Evolutionary conservation across 1,140 invertebrate genomes (phyloP).

Genomic region (Anthonomus grandis): DNA sequence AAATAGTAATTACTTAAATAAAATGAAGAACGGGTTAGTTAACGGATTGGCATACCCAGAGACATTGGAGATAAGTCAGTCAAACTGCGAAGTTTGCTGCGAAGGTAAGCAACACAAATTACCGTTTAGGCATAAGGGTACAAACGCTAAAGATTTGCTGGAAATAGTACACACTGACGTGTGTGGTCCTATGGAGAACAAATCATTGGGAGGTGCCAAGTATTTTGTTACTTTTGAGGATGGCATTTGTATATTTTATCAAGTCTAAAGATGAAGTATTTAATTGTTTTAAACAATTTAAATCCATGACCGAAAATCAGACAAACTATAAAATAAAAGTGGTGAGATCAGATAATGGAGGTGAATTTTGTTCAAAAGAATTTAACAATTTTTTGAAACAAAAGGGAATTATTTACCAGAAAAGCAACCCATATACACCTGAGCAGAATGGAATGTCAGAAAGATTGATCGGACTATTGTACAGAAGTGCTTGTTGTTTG

Average conservation of each 20-base stretch:
- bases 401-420: conserved; percentile 33
- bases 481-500: conserved; percentile 44
- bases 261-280: conserved; percentile 40
- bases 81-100: conserved; percentile 38
- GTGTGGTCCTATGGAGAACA: conserved; percentile 42
- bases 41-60: conserved; percentile 25
- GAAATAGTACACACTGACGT: conserved; percentile 43
- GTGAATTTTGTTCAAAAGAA: conserved; percentile 35
- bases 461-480: conserved; percentile 46
- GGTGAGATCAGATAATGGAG: conserved; percentile 27
- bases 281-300: conserved; percentile 36
- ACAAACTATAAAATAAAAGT: conserved; percentile 47
- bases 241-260: conserved; percentile 44
- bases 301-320: conserved; percentile 35
- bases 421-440: conserved; percentile 42
- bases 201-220: conserved; percentile 37
- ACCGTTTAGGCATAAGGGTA: conserved; percentile 32
- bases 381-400: conserved; percentile 36
- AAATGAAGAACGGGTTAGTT: conserved; percentile 28
- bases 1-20: conserved; percentile 26
- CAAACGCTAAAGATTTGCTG: conserved; percentile 28
- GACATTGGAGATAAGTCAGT: conserved; percentile 7
- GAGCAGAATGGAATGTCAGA: conserved; percentile 50
- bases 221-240: conserved; percentile 48
- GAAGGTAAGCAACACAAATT: conserved; percentile 41